These are phyloP conservation scores for Macquaria australasica DNA, from an alignment of 2,113 vertebrate species.

Conservation along the genomic window DNA sequence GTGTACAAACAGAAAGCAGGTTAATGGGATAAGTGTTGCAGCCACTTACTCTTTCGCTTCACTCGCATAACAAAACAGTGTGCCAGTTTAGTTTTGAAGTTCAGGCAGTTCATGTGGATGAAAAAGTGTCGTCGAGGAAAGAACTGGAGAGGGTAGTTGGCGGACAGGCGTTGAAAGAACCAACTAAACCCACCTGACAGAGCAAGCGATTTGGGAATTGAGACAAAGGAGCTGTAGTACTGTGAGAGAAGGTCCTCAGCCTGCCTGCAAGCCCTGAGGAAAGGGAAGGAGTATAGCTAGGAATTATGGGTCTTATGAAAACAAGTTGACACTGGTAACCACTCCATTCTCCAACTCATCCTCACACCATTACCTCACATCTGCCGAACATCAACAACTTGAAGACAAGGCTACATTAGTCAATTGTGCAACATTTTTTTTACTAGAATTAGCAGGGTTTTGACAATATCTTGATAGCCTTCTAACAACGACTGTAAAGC, in stretches of 20 bases:
- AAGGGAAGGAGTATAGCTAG: not conserved
- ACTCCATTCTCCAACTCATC: not conserved
- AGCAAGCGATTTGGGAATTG: slow-evolving; percentile 25
- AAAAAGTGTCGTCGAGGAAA: slow-evolving; percentile 6
- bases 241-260: slow-evolving; percentile 9
- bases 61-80: not conserved
- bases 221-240: slow-evolving; percentile 26
- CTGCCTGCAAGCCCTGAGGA: not conserved
- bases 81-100: slow-evolving; percentile 3
- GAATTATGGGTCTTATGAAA: not conserved
- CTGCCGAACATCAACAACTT: not conserved
- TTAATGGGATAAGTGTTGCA: slow-evolving; percentile 28
- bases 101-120: not conserved
- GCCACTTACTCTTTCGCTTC: not conserved
- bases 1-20: slow-evolving; percentile 30
- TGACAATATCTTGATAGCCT: not conserved
- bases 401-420: not conserved
- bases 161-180: not conserved
- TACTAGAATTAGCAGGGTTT: no score
- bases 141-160: not conserved
- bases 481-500: not conserved
- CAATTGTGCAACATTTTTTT: not conserved
- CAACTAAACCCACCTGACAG: slow-evolving; percentile 37
- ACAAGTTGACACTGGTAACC: not conserved
- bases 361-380: not conserved